phyloP scores from a whole-genome alignment of 2,888 invertebrate genomes.

The Mesorhabditis spiculigera region DNA sequence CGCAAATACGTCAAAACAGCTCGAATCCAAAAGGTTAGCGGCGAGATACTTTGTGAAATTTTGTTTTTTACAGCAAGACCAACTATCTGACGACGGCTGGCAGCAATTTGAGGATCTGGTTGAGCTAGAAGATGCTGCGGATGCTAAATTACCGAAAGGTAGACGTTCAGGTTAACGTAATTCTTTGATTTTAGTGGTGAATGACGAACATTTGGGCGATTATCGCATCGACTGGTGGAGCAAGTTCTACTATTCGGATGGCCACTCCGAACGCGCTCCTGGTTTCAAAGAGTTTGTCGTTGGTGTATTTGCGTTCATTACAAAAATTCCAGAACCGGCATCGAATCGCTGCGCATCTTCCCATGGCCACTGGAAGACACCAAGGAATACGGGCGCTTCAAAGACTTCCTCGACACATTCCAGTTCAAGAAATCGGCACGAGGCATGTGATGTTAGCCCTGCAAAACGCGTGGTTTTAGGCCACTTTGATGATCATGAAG shows the following conservation, averaged over 20 bases:
- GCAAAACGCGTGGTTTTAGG: conserved; percentile 12
- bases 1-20: conserved; percentile 27
- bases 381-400: conserved; percentile 59
- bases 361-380: conserved; percentile 61
- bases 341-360: conserved; percentile 62
- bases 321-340: conserved; percentile 39
- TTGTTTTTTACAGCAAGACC: too few relatives aligned
- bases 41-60: not conserved
- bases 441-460: not conserved
- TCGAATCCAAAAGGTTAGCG: not conserved
- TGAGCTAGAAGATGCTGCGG: not conserved
- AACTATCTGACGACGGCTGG: too few relatives aligned
- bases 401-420: conserved; percentile 64
- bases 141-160: too few relatives aligned
- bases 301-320: too few relatives aligned
- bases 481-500: conserved; percentile 40
- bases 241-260: conserved; percentile 84
- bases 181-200: not conserved
- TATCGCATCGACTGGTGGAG: conserved; percentile 82
- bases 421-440: conserved; percentile 16
- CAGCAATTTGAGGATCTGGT: not conserved
- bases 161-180: too few relatives aligned
- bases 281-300: conserved; percentile 44
- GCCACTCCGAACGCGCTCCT: conserved; percentile 64
- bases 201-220: not conserved